Base-by-base conservation (phyloP, 2,888 invertebrate genomes). In the Ditylenchus weischeri region DNA sequence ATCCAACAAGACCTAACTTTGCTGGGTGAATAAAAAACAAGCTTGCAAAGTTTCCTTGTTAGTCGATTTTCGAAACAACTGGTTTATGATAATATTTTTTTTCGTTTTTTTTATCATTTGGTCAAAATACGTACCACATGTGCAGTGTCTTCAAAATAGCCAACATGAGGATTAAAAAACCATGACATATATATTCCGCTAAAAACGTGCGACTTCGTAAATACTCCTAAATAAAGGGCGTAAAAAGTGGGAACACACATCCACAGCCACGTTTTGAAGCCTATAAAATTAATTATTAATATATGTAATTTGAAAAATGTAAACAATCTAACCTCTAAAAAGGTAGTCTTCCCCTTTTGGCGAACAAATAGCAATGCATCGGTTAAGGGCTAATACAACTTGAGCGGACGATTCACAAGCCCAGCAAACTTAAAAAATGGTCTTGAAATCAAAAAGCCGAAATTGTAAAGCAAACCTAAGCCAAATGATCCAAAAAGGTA, bases 131-230 rank as follows among this genome's bases (percentile, higher is more conserved):
- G 6, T 43, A 63, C 69, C 21, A 57, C 43, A 35, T 18, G 8
- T 19, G 49, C 62, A 50, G 36, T 5, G 19, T 71, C 70, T 8
- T 68, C 64, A 6, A 63, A 43, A 54, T 70, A 70, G 1, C 70
- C 70, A 19, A 71, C 43, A 21, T 66, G 68, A 3, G 70, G 71
- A 51, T 70, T 70, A 50, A 70, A 70, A 47, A 70, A 70, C 71
- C 70, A 70, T 15, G 65, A 47, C 47, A 65, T 49, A 13, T 70
- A 71, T 11, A 70, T 18, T 0, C 69, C 68, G 48, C 65, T 70
- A 54, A 65, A 70, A 15, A 65, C 18, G 3, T 58, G 23, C 0
- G 70, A 57, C n/a, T 60, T 65, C 38, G 68, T 70, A 49, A 70
- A 70, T 4, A 65, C 18, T 6, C 29, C 35, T 11, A 64, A 29